Conservation (phyloP, 2,113 vertebrate species). For the Hippopotamus amphibius region DNA sequence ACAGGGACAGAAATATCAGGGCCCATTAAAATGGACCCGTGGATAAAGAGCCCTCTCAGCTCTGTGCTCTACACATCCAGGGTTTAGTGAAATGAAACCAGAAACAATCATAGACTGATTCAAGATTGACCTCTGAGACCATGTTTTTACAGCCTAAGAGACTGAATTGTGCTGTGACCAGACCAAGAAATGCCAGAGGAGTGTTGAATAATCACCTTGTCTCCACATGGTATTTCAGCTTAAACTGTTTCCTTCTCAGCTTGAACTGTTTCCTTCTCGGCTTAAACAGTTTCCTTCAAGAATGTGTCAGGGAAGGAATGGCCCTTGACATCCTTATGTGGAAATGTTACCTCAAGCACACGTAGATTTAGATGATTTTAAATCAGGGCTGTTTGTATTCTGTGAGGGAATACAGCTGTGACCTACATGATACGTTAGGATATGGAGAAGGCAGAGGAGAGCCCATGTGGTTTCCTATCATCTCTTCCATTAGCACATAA, state of each 20-base stretch:
- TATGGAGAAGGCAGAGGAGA: not conserved
- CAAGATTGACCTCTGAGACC: not conserved
- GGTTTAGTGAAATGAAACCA: slow-evolving; percentile 5
- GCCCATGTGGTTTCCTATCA: not conserved
- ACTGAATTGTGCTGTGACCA: not conserved
- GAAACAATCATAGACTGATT: not conserved
- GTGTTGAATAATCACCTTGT: not conserved
- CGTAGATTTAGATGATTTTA: not conserved
- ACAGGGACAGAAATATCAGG: slow-evolving; percentile 59
- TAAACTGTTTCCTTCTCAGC: not conserved
- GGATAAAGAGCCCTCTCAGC: not conserved
- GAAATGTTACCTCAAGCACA: not conserved
- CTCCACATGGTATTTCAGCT: not conserved
- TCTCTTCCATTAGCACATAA: not conserved
- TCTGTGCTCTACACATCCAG: not conserved
- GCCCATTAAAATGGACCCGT: slow-evolving; percentile 60
- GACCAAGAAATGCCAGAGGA: not conserved
- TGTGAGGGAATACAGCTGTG: not conserved
- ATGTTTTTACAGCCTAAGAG: not conserved
- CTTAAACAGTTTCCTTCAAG: slow-evolving; percentile 4
- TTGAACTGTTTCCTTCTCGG: slow-evolving; percentile 18
- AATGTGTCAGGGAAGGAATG: not conserved
- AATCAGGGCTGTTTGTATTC: not conserved
- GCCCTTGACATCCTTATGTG: not conserved
- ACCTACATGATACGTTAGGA: not conserved